phyloP scores from a whole-genome alignment of 1,140 invertebrate genomes.

The Papilio machaon region DNA sequence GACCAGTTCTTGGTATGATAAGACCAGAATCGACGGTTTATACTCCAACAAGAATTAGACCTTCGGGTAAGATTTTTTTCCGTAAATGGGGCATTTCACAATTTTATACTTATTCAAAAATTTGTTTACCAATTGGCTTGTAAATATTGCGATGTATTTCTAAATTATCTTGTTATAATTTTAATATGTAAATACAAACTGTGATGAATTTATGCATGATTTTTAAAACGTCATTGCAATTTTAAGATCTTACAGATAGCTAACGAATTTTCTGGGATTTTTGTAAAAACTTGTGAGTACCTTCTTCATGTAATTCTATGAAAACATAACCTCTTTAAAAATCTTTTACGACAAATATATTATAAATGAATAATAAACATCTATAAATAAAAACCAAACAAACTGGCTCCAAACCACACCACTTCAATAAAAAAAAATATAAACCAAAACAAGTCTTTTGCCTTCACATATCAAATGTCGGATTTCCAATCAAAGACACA shows the following conservation, averaged over 20 bases:
- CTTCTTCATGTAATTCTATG: not conserved
- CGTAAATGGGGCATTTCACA: constrained; percentile 47
- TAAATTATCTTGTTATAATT: not conserved
- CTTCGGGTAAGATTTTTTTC: constrained; percentile 49
- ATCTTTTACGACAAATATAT: no score
- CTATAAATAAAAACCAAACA: not conserved
- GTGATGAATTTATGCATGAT: not conserved
- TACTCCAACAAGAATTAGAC: constrained; percentile 42
- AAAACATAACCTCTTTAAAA: not conserved
- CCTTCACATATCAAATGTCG: not conserved
- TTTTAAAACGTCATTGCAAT: not conserved
- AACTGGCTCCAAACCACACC: not conserved
- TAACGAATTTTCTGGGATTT: no score
- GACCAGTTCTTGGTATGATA: constrained; percentile 45
- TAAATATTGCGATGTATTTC: constrained; percentile 23
- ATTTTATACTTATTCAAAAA: constrained; percentile 18
- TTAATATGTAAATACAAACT: not conserved
- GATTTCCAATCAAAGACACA: not conserved
- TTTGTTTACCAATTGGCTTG: constrained; percentile 34
- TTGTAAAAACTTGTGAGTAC: no score
- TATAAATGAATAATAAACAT: no score
- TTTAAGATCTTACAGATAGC: not conserved
- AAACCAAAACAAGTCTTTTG: not conserved
- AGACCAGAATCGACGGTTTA: constrained; percentile 40
- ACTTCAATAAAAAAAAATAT: not conserved